Evolutionary conservation across 1,140 invertebrate genomes (phyloP), one percentile per base, ranked within the genome.

Genomic region (Drosophila novamexicana): DNA sequence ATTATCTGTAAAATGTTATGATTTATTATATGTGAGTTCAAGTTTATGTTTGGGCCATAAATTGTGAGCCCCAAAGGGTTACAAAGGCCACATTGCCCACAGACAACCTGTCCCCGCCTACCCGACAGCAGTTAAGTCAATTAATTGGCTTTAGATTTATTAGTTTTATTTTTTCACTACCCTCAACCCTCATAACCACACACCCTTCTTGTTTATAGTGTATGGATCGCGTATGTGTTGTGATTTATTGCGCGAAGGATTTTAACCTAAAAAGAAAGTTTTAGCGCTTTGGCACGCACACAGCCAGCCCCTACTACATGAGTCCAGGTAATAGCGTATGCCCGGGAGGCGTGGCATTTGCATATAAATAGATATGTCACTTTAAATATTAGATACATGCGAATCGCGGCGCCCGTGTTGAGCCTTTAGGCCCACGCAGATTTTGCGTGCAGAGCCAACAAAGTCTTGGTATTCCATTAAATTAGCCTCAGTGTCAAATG

Each of bases 141-240:
- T 86, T 86, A 86, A 86, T 86, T 86, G 83, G 83, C 83, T 66
- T 69, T 79, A 86, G 79, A 86, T 86, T 88, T 86, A 86, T 86
- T 88, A 88, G 79, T 77, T 70, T 36, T 64, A 56, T 86, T 86
- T 86, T 88, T 72, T 58, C 45, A 29, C 7, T 44, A 29, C 34
- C 32, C 56, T 18, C n/a, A 6, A 36, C 8, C 56, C 22, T 29
- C 22, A 29, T 29, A 29, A 12, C 10, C 39, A n/a, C 6, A 10
- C 6, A 0, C 22, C 6, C 12, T 22, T 5, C 39, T 37, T 39
- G 8, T 18, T 37, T 10, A 16, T 54, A 54, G 52, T 54, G 52
- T 29, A 29, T 14, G 62, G 32, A 4, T 29, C 58, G 34, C 59
- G 45, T 79, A 77, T 56, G 79, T 74, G 83, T 58, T 75, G 45